Evolutionary conservation across 2,113 vertebrate genomes (phyloP).

Genomic region (Rousettus leschenaultii): DNA sequence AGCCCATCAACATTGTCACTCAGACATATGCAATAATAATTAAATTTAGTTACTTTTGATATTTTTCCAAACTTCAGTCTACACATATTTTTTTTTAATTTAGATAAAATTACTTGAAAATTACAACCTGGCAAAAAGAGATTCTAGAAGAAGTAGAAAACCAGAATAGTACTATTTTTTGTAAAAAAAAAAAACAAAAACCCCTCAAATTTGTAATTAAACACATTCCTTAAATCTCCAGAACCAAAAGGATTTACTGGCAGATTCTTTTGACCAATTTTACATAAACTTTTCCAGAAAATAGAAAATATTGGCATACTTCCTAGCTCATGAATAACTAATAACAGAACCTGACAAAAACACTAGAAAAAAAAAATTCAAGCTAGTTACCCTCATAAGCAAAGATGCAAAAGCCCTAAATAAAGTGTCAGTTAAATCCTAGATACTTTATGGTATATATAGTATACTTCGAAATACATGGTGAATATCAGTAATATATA

Average conservation of each 20-base stretch:
- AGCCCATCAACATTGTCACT: not conserved
- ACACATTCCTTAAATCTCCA: not conserved
- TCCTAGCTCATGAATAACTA: not conserved
- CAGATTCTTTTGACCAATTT: not conserved
- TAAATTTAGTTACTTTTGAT: constrained; percentile 19
- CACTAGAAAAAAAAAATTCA: not conserved
- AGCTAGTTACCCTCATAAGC: not conserved
- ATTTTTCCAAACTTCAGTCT: not conserved
- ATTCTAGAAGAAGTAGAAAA: constrained; percentile 21
- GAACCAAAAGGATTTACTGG: not conserved
- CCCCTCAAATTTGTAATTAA: constrained; percentile 21
- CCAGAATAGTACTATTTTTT: constrained; percentile 36
- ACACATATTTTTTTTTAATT: constrained; percentile 37
- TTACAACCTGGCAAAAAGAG: not conserved
- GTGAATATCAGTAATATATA: not conserved
- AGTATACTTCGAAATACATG: not conserved
- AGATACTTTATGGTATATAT: not conserved
- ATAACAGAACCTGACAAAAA: not conserved
- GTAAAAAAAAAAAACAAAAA: not conserved
- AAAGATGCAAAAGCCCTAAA: not conserved
- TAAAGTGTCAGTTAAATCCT: not conserved
- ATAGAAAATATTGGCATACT: not conserved
- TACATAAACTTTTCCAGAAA: not conserved
- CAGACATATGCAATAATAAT: not conserved
- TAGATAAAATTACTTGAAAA: constrained; percentile 16